A percentile compares a stretch with the other conserved stretches of the same genome.
Evolutionary conservation across 2,888 invertebrate genomes (phyloP).

Genomic region (Macaria liturata): DNA sequence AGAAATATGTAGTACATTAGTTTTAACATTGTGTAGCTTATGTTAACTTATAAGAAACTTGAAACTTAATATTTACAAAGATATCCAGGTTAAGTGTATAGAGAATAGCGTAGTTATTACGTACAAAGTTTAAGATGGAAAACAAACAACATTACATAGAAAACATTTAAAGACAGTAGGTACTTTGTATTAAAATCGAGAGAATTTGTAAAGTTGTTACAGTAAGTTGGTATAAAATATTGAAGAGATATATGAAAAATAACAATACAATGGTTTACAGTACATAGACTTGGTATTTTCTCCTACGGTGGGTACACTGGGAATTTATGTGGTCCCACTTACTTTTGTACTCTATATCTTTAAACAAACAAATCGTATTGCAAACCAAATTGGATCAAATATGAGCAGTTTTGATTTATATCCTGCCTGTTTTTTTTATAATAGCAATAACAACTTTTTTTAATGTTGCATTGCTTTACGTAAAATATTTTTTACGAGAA

Average conservation of each 20-base stretch:
- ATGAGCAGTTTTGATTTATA: too few relatives aligned
- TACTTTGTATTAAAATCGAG: too few relatives aligned
- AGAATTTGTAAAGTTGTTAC: too few relatives aligned
- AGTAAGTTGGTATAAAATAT: neutral
- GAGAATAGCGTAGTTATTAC: neutral
- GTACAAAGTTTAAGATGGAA: neutral
- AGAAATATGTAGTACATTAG: neutral
- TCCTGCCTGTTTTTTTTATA: too few relatives aligned
- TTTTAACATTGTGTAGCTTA: constrained; percentile 3
- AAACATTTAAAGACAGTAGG: neutral
- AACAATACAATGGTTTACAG: constrained; percentile 4
- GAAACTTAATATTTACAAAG: constrained; percentile 20
- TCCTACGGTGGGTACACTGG: constrained; percentile 33
- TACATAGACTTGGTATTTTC: constrained; percentile 17
- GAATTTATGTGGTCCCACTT: constrained; percentile 31
- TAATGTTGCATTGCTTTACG: too few relatives aligned
- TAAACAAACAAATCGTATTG: constrained; percentile 25
- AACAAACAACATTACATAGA: neutral
- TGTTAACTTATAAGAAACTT: constrained; percentile 1
- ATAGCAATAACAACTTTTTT: too few relatives aligned
- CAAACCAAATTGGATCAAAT: neutral
- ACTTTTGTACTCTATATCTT: constrained; percentile 30
- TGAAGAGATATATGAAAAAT: neutral
- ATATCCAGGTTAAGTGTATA: neutral
- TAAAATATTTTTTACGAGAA: too few relatives aligned